Evolutionary conservation across 1,140 invertebrate genomes (phyloP).

Genomic region (Rhynchophorus ferrugineus): DNA sequence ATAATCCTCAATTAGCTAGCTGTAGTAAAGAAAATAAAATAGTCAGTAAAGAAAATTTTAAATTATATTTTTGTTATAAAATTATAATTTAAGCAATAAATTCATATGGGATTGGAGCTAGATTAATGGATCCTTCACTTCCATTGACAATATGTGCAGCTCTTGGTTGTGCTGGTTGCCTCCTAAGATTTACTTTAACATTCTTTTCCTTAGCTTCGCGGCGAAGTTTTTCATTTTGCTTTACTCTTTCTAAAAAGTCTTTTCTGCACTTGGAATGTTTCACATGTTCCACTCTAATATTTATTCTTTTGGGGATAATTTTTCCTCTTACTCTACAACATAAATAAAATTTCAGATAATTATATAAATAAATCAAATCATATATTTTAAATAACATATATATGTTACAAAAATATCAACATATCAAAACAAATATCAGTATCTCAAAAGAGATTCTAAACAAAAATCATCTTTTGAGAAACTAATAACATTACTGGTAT

Average conservation of each 20-base stretch:
- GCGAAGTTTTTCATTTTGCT: conserved; percentile 77
- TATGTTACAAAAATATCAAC: too few species aligned
- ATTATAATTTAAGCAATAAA: conserved; percentile 80
- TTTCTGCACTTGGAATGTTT: conserved; percentile 94
- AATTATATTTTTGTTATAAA: conserved; percentile 13
- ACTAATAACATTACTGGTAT: too few species aligned
- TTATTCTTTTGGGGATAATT: conserved; percentile 94
- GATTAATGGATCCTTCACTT: conserved; percentile 66
- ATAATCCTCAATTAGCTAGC: too few species aligned
- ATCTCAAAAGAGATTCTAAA: too few species aligned
- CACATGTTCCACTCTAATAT: conserved; percentile 95
- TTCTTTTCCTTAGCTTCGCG: conserved; percentile 78
- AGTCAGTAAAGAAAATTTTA: too few species aligned
- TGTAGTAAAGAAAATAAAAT: too few species aligned
- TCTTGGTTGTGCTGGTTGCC: conserved; percentile 79
- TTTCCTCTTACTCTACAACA: conserved; percentile 72
- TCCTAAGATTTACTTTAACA: conserved; percentile 64
- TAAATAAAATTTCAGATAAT: too few species aligned
- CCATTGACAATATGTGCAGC: conserved; percentile 82
- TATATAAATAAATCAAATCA: too few species aligned
- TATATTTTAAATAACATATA: too few species aligned
- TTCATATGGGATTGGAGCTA: conserved; percentile 94
- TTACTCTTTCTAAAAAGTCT: conserved; percentile 90
- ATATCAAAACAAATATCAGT: too few species aligned
- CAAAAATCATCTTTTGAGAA: too few species aligned